These are phyloP conservation scores for Zhuqinia jingwanae DNA, from an alignment of 2,888 invertebrate genomes.

Conservation along the genomic window DNA sequence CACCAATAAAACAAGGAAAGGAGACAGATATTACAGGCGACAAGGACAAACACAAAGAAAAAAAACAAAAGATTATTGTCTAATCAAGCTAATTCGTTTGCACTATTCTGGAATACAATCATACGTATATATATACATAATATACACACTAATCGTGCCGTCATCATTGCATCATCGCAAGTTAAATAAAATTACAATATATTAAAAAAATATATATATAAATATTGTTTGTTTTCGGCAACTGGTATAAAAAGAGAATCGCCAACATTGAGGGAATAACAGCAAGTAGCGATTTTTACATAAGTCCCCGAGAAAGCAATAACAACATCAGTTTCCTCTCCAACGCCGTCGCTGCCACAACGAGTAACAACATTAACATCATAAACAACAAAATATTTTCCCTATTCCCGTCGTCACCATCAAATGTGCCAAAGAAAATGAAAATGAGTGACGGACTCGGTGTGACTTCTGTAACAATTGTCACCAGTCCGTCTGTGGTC, in stretches of 20 bases:
- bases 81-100: constrained; percentile 42
- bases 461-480: constrained; percentile 78
- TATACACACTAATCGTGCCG: not conserved
- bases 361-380: constrained; percentile 59
- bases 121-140: not conserved
- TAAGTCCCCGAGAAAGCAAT: constrained; percentile 40
- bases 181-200: too few species aligned
- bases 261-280: constrained; percentile 69
- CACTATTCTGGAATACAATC: not conserved
- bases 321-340: constrained; percentile 13
- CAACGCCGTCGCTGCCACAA: constrained; percentile 36
- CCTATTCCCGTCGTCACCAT: constrained; percentile 71
- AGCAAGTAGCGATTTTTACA: constrained; percentile 33
- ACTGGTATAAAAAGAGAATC: constrained; percentile 11
- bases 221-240: constrained; percentile 10
- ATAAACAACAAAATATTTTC: constrained; percentile 70
- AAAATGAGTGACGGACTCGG: constrained; percentile 79
- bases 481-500: constrained; percentile 77
- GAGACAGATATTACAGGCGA: constrained; percentile 10
- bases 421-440: constrained; percentile 79
- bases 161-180: not conserved
- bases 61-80: constrained; percentile 39
- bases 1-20: constrained; percentile 32
- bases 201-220: not conserved
- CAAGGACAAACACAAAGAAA: constrained; percentile 38